phyloP scores from a whole-genome alignment of 2,797 vertebrate species.

The Betta splendens region DNA sequence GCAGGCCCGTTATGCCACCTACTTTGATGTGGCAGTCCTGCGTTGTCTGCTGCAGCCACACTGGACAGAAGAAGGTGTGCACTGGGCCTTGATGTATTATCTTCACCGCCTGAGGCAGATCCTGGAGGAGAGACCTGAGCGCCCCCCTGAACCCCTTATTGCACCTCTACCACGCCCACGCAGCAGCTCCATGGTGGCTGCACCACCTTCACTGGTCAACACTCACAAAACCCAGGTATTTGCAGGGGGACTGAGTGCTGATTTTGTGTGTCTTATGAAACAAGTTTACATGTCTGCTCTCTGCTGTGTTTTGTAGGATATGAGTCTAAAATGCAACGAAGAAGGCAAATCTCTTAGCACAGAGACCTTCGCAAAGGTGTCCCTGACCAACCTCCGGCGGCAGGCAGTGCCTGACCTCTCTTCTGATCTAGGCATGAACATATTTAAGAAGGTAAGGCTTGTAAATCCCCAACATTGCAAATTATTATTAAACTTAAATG shows the following conservation, averaged over 20 bases:
- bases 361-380: conserved; percentile 94
- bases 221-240: conserved; percentile 97
- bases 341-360: conserved; percentile 92
- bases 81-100: conserved; percentile 97
- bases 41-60: conserved; percentile 96
- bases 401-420: conserved; percentile 95
- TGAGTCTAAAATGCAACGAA: conserved; percentile 95
- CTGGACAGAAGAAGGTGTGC: conserved; percentile 98
- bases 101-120: conserved; percentile 93
- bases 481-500: no score
- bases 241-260: neutral
- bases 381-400: conserved; percentile 92
- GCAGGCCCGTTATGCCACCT: conserved; percentile 92
- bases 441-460: conserved; percentile 93
- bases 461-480: neutral
- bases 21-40: conserved; percentile 96
- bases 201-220: conserved; percentile 94
- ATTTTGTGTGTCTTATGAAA: neutral
- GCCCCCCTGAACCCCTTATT: conserved; percentile 84
- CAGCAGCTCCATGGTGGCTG: conserved; percentile 98
- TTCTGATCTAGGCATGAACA: conserved; percentile 94
- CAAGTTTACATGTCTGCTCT: neutral
- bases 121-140: conserved; percentile 93
- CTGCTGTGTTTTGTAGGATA: conserved; percentile 83
- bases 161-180: conserved; percentile 89